Conservation (phyloP, 2,113 vertebrate genomes). For the Coreoperca whiteheadi region DNA sequence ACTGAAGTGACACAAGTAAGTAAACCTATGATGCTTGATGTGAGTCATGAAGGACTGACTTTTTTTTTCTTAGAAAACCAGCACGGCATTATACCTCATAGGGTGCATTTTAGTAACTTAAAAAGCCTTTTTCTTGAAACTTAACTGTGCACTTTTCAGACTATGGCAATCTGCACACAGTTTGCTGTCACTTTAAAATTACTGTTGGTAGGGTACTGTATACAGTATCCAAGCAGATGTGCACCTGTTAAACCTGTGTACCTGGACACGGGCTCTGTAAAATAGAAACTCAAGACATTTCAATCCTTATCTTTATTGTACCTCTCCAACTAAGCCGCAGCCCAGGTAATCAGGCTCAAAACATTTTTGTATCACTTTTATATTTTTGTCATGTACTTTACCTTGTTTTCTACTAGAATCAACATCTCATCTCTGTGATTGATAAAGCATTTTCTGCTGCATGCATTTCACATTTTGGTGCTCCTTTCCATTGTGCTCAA, state of each 20-base stretch:
- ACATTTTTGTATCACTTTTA: too few relatives aligned
- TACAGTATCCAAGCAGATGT: constrained; percentile 62
- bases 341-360: too few relatives aligned
- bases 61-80: neutral
- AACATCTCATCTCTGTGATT: constrained; percentile 23
- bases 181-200: constrained; percentile 58
- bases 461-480: constrained; percentile 38
- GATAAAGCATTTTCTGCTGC: constrained; percentile 5
- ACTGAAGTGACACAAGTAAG: constrained; percentile 64
- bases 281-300: constrained; percentile 27
- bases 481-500: constrained; percentile 41
- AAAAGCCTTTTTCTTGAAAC: neutral
- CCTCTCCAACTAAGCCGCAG: too few relatives aligned
- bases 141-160: constrained; percentile 3
- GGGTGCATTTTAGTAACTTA: neutral
- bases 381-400: neutral
- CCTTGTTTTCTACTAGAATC: neutral
- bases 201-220: constrained; percentile 58
- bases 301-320: constrained; percentile 24
- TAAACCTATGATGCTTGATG: constrained; percentile 28
- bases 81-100: neutral
- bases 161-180: neutral
- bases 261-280: constrained; percentile 20
- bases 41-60: constrained; percentile 10
- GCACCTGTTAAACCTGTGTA: constrained; percentile 49